A percentile compares a stretch with the other conserved stretches of the same genome.
Evolutionary conservation across 2,888 invertebrate genomes (phyloP).

Genomic region (Metacarcinus magister): DNA sequence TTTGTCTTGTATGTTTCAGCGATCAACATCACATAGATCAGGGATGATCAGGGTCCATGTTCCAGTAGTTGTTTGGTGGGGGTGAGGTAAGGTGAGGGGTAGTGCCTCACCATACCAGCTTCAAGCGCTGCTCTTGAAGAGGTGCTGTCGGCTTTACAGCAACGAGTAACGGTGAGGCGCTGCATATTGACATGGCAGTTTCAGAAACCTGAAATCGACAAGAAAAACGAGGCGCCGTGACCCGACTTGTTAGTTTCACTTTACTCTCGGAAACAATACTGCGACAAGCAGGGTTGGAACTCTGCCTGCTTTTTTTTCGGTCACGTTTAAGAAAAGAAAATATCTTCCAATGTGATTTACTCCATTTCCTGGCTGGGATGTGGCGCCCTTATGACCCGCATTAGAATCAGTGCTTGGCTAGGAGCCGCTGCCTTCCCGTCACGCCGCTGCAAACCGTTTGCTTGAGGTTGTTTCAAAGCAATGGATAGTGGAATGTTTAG

Average conservation of each 20-base stretch:
- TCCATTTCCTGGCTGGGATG: neutral
- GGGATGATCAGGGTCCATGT: too few species aligned
- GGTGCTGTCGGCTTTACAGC: too few species aligned
- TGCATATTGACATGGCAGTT: neutral
- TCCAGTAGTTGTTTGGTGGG: too few species aligned
- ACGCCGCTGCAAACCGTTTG: neutral
- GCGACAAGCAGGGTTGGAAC: neutral
- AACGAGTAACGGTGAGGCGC: neutral
- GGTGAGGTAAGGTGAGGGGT: too few species aligned
- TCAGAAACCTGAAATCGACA: neutral
- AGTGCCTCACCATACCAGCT: neutral
- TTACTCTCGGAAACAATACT: neutral
- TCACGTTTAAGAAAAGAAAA: neutral
- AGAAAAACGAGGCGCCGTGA: neutral
- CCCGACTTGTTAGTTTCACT: neutral
- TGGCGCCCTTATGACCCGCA: neutral
- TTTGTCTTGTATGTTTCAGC: too few species aligned
- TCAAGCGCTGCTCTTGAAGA: neutral
- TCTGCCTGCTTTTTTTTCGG: neutral
- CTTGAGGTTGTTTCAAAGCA: neutral
- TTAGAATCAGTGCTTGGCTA: neutral
- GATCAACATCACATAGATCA: too few species aligned
- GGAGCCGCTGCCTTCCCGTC: neutral
- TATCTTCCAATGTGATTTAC: neutral
- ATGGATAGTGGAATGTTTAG: neutral